phyloP scores from a whole-genome alignment of 2,888 invertebrate species.

The Phytoseiulus persimilis region DNA sequence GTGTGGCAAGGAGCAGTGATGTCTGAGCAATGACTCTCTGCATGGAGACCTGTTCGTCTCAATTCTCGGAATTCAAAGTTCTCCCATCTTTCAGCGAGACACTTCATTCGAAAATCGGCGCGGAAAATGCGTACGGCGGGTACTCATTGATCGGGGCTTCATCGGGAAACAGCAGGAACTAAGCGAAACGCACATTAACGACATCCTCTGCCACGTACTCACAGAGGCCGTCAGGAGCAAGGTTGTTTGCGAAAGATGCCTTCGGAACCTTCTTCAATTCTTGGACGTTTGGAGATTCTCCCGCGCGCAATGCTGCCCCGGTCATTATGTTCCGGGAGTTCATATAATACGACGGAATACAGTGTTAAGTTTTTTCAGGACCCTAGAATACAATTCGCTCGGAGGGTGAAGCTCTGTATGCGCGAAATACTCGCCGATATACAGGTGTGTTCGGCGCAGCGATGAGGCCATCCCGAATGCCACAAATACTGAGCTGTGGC shows the following conservation, averaged over 20 bases:
- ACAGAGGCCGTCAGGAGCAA: slow-evolving; percentile 26
- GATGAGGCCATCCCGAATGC: too few species aligned
- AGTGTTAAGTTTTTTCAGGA: background rate
- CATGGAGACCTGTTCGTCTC: too few species aligned
- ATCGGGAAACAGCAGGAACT: background rate
- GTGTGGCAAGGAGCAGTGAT: too few species aligned
- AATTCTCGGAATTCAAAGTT: too few species aligned
- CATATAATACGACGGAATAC: background rate
- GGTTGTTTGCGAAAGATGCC: background rate
- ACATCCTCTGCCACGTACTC: slow-evolving; percentile 26
- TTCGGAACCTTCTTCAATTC: too few species aligned
- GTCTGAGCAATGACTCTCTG: too few species aligned
- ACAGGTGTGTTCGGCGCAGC: background rate
- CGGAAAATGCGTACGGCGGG: slow-evolving; percentile 14
- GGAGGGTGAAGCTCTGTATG: slow-evolving; percentile 19
- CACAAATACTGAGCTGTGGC: too few species aligned
- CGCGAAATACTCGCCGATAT: slow-evolving; percentile 18
- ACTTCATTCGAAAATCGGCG: slow-evolving; percentile 18
- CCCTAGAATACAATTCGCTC: slow-evolving; percentile 19
- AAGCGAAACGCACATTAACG: slow-evolving; percentile 12
- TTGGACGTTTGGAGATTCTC: too few species aligned
- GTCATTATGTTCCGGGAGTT: too few species aligned
- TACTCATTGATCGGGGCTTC: slow-evolving; percentile 6
- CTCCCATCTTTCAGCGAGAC: background rate
- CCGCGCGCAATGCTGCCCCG: background rate